These are phyloP conservation scores for Callitettix versicolor DNA, from an alignment of 1,140 invertebrate genomes.

Conservation along the genomic window DNA sequence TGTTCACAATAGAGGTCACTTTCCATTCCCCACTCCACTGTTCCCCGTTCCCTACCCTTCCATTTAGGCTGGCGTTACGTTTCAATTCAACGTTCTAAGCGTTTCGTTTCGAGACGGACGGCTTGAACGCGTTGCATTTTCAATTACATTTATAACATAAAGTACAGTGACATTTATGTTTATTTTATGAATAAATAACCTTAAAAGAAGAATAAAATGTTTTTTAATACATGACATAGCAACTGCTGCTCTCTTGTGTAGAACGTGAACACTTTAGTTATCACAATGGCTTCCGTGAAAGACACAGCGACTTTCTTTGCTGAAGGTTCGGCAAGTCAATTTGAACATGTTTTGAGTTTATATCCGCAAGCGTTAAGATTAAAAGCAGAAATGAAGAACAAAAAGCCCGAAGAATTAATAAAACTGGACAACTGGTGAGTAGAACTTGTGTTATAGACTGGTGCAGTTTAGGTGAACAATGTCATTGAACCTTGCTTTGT, in stretches of 20 bases:
- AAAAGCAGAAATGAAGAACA: conserved; percentile 76
- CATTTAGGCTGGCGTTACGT: neutral
- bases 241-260: conserved; percentile 13
- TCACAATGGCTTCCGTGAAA: conserved; percentile 66
- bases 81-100: neutral
- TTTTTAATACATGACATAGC: neutral
- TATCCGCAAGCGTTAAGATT: conserved; percentile 78
- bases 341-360: conserved; percentile 75
- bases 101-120: neutral
- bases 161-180: neutral
- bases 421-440: conserved; percentile 90
- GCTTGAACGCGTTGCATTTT: neutral
- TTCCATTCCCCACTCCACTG: conserved; percentile 4
- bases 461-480: conserved; percentile 23
- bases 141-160: neutral
- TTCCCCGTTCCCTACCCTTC: neutral
- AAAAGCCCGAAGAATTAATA: conserved; percentile 85
- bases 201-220: conserved; percentile 2
- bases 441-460: conserved; percentile 16
- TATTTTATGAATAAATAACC: neutral
- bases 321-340: conserved; percentile 73
- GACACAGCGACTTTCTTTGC: conserved; percentile 84
- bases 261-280: conserved; percentile 15
- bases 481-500: conserved; percentile 38
- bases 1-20: conserved; percentile 30